phyloP scores from a whole-genome alignment of 2,113 vertebrate genomes.

The Calidris pygmaea region DNA sequence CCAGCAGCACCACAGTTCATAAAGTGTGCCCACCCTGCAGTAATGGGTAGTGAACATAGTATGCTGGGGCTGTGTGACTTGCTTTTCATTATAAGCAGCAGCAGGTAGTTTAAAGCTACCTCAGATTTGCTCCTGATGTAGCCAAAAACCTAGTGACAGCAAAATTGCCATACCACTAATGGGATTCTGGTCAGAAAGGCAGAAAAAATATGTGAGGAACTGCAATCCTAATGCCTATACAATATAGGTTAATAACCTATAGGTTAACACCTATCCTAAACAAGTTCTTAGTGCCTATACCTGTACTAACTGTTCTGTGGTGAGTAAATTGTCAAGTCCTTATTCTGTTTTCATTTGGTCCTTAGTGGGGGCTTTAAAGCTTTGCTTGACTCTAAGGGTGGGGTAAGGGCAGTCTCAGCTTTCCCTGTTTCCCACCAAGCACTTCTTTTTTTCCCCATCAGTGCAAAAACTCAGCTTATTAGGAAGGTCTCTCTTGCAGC shows the following conservation, averaged over 20 bases:
- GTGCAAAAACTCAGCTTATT: slow-evolving; percentile 33
- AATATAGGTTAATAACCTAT: not conserved
- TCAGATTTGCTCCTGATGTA: not conserved
- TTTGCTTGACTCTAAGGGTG: not conserved
- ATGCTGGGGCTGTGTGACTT: not conserved
- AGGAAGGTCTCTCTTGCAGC: slow-evolving; percentile 30
- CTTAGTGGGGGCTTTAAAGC: not conserved
- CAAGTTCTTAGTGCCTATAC: not conserved
- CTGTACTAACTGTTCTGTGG: not conserved
- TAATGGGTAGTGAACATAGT: not conserved
- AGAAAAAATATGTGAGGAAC: not conserved
- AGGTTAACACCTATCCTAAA: not conserved
- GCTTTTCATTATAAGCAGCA: not conserved
- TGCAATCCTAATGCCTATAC: not conserved
- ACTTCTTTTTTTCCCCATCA: not conserved
- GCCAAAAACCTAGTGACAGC: not conserved
- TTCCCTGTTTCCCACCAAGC: not conserved
- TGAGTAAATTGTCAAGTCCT: not conserved
- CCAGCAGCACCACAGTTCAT: not conserved
- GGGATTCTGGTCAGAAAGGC: not conserved
- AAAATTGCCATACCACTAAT: not conserved
- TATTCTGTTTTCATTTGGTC: not conserved
- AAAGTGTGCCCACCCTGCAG: not conserved
- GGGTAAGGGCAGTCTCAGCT: not conserved
- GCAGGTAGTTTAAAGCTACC: not conserved